Evolutionary conservation across 2,888 invertebrate genomes (phyloP), one percentile per base, ranked within the genome.

Genomic region (Agriopis aurantiaria): DNA sequence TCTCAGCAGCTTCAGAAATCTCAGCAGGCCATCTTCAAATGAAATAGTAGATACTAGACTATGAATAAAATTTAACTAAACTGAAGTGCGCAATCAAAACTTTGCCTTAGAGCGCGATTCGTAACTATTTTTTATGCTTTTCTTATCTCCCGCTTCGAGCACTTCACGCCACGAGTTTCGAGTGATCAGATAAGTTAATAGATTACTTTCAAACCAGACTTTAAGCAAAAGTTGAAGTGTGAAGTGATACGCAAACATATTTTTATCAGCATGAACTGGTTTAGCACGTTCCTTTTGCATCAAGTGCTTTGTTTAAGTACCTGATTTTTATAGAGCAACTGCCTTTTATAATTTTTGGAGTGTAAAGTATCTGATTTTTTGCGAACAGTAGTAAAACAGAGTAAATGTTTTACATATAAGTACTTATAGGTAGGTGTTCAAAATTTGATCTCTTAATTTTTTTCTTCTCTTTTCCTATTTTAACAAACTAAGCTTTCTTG

Each of bases 151-250:
- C 51, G 65, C 56, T 55, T 65, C 62, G 40, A 72, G 60, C 82
- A 84, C 79, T 84, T 83, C 78, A 80, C 82, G 78, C 80, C 80
- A 14, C 59, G 80, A 82, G 75, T 83, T 84, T 82, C 74, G 73
- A 84, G 81, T 81, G 77, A 78, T 67, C 76, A 78, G 83, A 84
- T 85, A 84, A 82, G 74, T 78, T 78, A 81, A 83, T 78, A 81
- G 78, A 81, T 81, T 80, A 76, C 76, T 80, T 82, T 77, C 73
- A 75, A 72, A 80, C 77, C 70, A 68, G 72, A 69, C 74, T 76
- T 76, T 69, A 80, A 82, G 55, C 63, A 41, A 59, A 62, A n/a
- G n/a, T 62, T 53, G 58, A 70, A 66, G 81, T 80, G 81, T 80
- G 68, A 80, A 80, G 80, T 78, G 80, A 75, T 73, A 74, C 49